Evolutionary conservation across 1,140 invertebrate species (phyloP), one percentile per base, ranked within the genome.

Genomic region (Hesperophylax magnus): DNA sequence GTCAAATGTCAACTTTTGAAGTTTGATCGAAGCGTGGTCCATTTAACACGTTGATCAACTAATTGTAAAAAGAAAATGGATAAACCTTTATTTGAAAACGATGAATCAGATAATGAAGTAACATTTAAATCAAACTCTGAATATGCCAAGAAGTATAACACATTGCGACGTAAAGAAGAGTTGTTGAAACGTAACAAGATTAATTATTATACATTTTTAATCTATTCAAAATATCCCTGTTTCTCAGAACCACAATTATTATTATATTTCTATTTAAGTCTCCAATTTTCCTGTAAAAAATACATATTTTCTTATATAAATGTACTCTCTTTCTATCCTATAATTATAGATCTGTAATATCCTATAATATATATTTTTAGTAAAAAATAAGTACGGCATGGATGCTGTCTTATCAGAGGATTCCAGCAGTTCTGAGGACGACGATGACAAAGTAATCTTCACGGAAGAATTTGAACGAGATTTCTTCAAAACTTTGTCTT

Each of bases 401-500:
- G 87, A 90, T 72, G 86, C 88, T 31, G 34, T 65, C 0, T 27
- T 65, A 22, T 79, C 85, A 0, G 89, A 90, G 34, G 90, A 80
- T 80, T 87, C 86, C 1, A 91, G 88, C 79, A 88, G 87, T 60
- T 90, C 90, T 3, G 91, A 92, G 63, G 89, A 91, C 54, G 93
- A 94, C 15, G 78, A 79, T 60, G 93, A 94, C 84, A 93, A 94
- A 82, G 91, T 90, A 81, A 89, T 88, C 84, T 85, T 92, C 31
- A 91, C 91, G 79, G 87, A 92, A 82, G 91, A 94, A 82, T 90
- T 96, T 56, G 97, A 98, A 85, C 94, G 94, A 85, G 93, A 95
- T 72, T 98, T 98, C 88, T 93, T 96, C 6, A 96, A 95, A 89
- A 95, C 97, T 0, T 88, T 98, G 0, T 92, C 97, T 1, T 94